Evolutionary conservation across 2,888 invertebrate species (phyloP), one percentile per base, ranked within the genome.

Genomic region (Cephus runcator): DNA sequence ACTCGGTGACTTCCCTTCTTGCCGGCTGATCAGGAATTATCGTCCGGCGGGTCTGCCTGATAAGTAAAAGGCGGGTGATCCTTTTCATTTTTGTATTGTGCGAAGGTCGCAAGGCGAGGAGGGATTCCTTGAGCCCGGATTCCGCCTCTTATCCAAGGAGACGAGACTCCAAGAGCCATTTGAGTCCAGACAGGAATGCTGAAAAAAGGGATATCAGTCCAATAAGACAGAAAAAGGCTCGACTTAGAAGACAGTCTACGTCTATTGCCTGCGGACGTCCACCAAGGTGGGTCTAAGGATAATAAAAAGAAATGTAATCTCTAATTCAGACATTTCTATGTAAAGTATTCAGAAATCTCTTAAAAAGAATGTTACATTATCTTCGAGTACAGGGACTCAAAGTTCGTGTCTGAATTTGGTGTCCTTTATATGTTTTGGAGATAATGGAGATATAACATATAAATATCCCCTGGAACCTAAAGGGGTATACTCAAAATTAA

Each of bases 91-190:
- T 75, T 56, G 12, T 75, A 33, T 68, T 71, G 12, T 71, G 71
- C 34, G 95, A 95, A 79, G 96, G 96, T 76, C 93, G 96, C 71
- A 94, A 95, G 84, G 96, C 96, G 0, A 93, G 97, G 33, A 93
- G 97, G 73, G 98, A 98, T 89, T 97, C 97, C 0, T 91, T 98
- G n/a, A 97, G 97, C 82, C 97, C 97, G 0, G 97, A 98, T 90
- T 97, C 97, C 81, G 97, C 97, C 4, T 96, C 96, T 79, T 89
- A 91, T 85, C 93, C 95, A 68, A 93, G 94, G 34, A 92, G 95
- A 4, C 93, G 97, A 73, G 96, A 97, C 83, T 97, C 97, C 1
- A 93, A 95, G 69, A 94, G 96, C 0, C 96, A 96, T 89, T 90
- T 97, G 75, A 96, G 96, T 83, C 97, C 97, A 0, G 97, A 97